Percentiles rank a stretch among this genome's conserved stretches.
Conservation (phyloP, 1,140 invertebrate species). For the Galleria mellonella region DNA sequence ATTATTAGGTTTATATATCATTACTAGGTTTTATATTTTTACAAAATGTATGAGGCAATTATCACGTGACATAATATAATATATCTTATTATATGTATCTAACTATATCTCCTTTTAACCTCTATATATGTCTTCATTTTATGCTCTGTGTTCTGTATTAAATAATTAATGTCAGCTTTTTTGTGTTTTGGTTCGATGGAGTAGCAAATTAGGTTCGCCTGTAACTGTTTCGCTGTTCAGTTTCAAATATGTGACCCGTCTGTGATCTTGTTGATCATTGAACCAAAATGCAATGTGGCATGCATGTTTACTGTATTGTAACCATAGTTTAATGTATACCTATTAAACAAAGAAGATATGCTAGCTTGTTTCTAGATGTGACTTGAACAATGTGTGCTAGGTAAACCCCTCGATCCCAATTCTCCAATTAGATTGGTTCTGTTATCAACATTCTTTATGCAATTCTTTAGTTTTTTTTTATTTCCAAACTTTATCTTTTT, state of each 20-base stretch:
- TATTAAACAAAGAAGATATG: slow-evolving; percentile 48
- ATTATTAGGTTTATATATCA: slow-evolving; percentile 73
- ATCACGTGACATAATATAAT: slow-evolving; percentile 66
- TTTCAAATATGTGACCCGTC: slow-evolving; percentile 27
- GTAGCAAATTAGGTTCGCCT: slow-evolving; percentile 19
- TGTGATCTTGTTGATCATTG: slow-evolving; percentile 54
- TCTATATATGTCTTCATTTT: slow-evolving; percentile 73
- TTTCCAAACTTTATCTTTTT: slow-evolving; percentile 28
- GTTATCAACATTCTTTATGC: slow-evolving; percentile 36
- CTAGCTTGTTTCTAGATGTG: slow-evolving; percentile 71
- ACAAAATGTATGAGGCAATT: slow-evolving; percentile 70
- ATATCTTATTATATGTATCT: slow-evolving; percentile 64
- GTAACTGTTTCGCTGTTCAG: slow-evolving; percentile 13
- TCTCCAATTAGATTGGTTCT: slow-evolving; percentile 41
- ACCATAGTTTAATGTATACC: slow-evolving; percentile 59
- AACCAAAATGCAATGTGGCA: slow-evolving; percentile 69
- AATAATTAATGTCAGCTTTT: slow-evolving; percentile 69
- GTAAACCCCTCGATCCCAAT: slow-evolving; percentile 50
- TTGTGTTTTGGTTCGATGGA: slow-evolving; percentile 71
- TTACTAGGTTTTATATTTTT: slow-evolving; percentile 66
- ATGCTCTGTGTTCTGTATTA: slow-evolving; percentile 68
- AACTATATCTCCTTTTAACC: slow-evolving; percentile 62
- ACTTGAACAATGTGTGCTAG: slow-evolving; percentile 55
- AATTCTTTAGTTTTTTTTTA: slow-evolving; percentile 27
- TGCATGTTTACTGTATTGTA: slow-evolving; percentile 69